phyloP scores from a whole-genome alignment of 2,797 vertebrate species.

The Glossophaga mutica region DNA sequence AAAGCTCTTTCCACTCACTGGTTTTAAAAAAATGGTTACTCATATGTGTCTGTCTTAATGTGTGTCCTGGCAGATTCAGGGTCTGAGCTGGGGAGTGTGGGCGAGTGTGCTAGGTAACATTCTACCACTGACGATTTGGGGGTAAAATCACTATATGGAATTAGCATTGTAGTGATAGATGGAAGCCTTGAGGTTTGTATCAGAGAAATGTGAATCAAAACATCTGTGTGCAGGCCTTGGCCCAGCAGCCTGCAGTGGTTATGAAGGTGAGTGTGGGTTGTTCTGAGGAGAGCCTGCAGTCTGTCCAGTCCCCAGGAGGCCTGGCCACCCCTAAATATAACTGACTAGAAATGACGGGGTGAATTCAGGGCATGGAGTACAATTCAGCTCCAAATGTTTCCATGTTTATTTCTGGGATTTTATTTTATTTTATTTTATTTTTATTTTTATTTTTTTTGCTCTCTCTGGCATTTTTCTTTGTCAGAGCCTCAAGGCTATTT shows the following conservation, averaged over 20 bases:
- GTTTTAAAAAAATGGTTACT: neutral
- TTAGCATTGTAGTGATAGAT: neutral
- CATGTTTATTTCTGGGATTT: conserved; percentile 26
- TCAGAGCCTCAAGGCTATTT: conserved; percentile 51
- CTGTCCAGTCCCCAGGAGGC: conserved; percentile 69
- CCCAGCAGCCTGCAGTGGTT: conserved; percentile 51
- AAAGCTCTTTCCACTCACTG: neutral
- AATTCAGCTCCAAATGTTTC: conserved; percentile 39
- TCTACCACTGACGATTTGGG: neutral
- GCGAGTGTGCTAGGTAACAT: neutral
- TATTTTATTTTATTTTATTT: neutral
- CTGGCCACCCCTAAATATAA: conserved; percentile 74
- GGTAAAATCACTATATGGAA: conserved; percentile 48
- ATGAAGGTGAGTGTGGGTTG: conserved; percentile 73
- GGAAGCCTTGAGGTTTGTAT: conserved; percentile 65
- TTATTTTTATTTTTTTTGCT: neutral
- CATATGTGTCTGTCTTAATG: neutral
- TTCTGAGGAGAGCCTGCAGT: conserved; percentile 72
- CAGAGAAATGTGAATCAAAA: conserved; percentile 75
- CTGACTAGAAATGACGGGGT: conserved; percentile 64
- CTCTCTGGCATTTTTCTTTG: conserved; percentile 51
- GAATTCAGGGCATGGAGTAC: conserved; percentile 68
- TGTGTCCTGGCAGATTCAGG: conserved; percentile 16
- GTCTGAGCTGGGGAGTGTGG: neutral
- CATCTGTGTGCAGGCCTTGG: conserved; percentile 72